phyloP scores from a whole-genome alignment of 64 coral and sea anemone species.

The Catalaphyllia jardinei region DNA sequence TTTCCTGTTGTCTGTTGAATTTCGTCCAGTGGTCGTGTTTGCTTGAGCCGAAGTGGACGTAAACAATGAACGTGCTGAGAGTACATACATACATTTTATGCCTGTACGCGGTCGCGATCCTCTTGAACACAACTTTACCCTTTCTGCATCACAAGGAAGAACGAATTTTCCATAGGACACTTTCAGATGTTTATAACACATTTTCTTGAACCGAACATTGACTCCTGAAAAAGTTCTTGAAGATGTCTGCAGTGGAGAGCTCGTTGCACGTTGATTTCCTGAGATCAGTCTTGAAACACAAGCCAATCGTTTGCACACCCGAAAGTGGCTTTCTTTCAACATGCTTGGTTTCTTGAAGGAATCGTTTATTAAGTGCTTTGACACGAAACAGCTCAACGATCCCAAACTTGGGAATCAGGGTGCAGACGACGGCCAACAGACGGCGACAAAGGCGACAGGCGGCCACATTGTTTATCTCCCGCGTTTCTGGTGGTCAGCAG shows the following conservation, averaged over 20 bases:
- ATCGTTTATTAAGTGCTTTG: neutral
- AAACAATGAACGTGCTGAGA: conserved; percentile 5
- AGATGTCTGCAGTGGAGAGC: neutral
- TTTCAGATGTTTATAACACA: neutral
- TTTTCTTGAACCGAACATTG: neutral
- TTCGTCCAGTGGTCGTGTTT: neutral
- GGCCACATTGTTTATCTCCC: neutral
- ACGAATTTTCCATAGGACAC: neutral
- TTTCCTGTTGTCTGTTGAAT: neutral
- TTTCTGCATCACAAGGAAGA: neutral
- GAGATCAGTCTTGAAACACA: neutral
- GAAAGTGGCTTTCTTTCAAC: conserved; percentile 29
- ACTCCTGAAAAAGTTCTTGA: neutral
- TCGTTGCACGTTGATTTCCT: neutral
- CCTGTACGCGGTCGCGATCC: neutral
- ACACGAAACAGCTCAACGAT: neutral
- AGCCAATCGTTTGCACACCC: neutral
- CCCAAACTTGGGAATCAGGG: neutral
- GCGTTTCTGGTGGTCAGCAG: neutral
- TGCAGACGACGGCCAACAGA: neutral
- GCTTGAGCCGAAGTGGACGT: neutral
- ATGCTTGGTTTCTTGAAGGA: neutral
- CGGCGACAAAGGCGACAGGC: too few relatives aligned
- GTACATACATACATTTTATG: too few relatives aligned
- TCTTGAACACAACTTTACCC: neutral